Conservation (phyloP, 2,888 invertebrate genomes). For the Trachelus tabidus region DNA sequence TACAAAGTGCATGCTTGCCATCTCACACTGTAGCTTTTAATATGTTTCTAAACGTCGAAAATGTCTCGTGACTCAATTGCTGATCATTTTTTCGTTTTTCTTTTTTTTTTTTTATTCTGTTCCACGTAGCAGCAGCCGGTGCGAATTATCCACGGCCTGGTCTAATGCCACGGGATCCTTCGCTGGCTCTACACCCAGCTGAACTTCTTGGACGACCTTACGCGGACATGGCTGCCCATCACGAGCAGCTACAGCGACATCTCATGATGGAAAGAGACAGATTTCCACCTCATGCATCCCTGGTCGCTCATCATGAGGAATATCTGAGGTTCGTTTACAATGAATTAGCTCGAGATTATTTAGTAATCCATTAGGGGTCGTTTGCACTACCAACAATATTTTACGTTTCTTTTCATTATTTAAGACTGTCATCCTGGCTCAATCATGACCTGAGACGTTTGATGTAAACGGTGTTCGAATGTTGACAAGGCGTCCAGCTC, state of each 20-base stretch:
- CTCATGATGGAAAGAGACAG: conserved; percentile 86
- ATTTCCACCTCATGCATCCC: conserved; percentile 72
- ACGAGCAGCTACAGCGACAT: conserved; percentile 88
- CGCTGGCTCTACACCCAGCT: conserved; percentile 79
- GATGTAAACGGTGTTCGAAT: background rate
- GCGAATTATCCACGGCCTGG: conserved; percentile 74
- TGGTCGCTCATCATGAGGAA: conserved; percentile 76
- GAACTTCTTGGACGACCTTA: conserved; percentile 84
- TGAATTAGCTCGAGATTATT: background rate
- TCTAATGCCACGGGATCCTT: conserved; percentile 70
- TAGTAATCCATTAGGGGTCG: background rate
- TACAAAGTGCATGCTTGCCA: background rate
- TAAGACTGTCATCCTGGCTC: background rate
- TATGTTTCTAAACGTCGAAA: background rate
- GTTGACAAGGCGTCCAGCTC: background rate
- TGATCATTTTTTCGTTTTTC: conserved; percentile 6
- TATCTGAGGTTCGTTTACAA: conserved; percentile 70
- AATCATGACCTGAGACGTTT: background rate
- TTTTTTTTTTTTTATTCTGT: conserved; percentile 10
- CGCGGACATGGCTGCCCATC: conserved; percentile 82
- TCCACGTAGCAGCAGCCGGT: conserved; percentile 64
- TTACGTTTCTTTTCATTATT: background rate
- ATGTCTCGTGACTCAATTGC: background rate
- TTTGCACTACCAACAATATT: background rate
- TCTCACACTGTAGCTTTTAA: background rate